These are phyloP conservation scores for Smittia sp. DNA, from an alignment of 2,888 invertebrate genomes.

Conservation along the genomic window DNA sequence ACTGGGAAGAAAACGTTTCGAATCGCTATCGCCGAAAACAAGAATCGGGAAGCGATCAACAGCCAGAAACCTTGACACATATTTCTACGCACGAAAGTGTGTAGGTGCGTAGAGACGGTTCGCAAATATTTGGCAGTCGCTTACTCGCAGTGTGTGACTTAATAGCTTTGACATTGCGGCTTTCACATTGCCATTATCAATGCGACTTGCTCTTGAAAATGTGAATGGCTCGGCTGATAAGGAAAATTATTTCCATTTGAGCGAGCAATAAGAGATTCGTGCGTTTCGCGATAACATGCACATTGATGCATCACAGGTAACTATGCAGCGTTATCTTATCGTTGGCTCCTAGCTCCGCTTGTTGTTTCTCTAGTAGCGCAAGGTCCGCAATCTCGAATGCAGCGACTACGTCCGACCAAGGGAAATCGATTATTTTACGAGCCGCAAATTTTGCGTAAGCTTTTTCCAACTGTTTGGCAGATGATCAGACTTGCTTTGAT, in stretches of 20 bases:
- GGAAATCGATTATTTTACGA: too few relatives aligned
- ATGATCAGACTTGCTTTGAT: too few relatives aligned
- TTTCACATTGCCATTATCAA: slow-evolving; percentile 16
- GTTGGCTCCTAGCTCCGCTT: not conserved
- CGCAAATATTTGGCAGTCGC: not conserved
- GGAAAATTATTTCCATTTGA: not conserved
- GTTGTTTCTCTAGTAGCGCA: not conserved
- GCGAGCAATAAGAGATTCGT: not conserved
- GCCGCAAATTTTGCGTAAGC: too few relatives aligned
- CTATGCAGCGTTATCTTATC: not conserved
- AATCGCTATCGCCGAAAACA: not conserved
- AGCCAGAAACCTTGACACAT: slow-evolving; percentile 20
- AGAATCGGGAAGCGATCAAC: not conserved
- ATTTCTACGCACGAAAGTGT: slow-evolving; percentile 14
- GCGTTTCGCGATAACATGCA: slow-evolving; percentile 1
- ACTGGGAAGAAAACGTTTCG: not conserved
- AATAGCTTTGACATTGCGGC: slow-evolving; percentile 28
- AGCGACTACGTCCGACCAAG: too few relatives aligned
- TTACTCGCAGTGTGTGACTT: not conserved
- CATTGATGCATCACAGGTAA: not conserved
- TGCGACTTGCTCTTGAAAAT: slow-evolving; percentile 1
- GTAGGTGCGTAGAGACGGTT: not conserved
- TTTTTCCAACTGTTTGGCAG: too few relatives aligned
- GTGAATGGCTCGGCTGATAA: not conserved
- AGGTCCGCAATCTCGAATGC: too few relatives aligned